These are phyloP conservation scores for Melangyna quadrimaculata DNA, from an alignment of 2,888 invertebrate species.

Conservation along the genomic window DNA sequence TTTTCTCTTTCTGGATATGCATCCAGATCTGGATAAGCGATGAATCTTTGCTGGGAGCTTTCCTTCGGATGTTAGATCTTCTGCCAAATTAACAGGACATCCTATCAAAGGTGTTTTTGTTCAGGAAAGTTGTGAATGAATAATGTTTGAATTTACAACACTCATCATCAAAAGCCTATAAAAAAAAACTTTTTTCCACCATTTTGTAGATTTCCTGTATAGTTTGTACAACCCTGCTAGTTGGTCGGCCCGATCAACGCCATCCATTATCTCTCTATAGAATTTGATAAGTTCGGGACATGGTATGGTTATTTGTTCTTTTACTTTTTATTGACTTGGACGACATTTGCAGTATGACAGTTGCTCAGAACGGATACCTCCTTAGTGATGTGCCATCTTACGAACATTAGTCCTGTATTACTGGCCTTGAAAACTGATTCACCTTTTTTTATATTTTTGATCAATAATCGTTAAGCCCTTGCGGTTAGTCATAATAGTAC, in stretches of 20 bases:
- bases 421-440: too few species aligned
- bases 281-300: conserved; percentile 2
- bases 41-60: too few species aligned
- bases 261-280: background rate
- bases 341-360: background rate
- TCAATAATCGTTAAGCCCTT: background rate
- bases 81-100: background rate
- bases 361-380: too few species aligned
- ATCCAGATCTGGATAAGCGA: too few species aligned
- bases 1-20: background rate
- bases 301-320: conserved; percentile 21
- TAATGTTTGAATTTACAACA: background rate
- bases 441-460: conserved; percentile 14
- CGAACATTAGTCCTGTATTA: too few species aligned
- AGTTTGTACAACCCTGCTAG: background rate
- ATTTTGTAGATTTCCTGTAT: conserved; percentile 10
- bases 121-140: background rate
- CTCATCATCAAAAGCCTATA: conserved; percentile 53
- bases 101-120: background rate
- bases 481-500: too few species aligned
- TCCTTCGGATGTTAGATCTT: too few species aligned
- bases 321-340: background rate
- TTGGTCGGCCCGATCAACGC: background rate
- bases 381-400: too few species aligned
- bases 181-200: conserved; percentile 68